Conservation (phyloP, 2,797 vertebrate species). For the Diplodus sargus region DNA sequence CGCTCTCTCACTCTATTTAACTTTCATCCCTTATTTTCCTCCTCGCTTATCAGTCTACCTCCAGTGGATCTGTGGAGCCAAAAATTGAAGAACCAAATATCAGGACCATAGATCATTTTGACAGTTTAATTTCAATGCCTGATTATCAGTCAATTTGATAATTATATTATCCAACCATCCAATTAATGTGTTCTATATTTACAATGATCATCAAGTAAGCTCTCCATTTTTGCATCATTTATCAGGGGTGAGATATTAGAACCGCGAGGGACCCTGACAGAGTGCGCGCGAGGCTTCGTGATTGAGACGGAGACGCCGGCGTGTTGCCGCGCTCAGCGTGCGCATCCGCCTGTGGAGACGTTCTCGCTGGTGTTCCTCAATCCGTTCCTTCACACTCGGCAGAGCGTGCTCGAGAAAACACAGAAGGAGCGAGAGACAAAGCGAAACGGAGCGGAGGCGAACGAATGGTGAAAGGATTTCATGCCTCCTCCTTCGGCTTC, state of each 20-base stretch:
- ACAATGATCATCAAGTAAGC: conserved; percentile 83
- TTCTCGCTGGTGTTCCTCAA: conserved; percentile 43
- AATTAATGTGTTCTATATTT: conserved; percentile 88
- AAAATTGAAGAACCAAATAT: conserved; percentile 71
- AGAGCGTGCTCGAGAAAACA: conserved; percentile 51
- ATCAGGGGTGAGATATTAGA: conserved; percentile 73
- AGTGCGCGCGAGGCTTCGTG: conserved; percentile 37
- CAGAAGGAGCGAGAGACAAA: conserved; percentile 57
- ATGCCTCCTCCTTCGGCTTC: conserved; percentile 67
- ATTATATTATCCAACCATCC: conserved; percentile 86
- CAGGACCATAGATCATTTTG: conserved; percentile 84
- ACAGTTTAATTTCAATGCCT: conserved; percentile 86
- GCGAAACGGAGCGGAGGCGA: conserved; percentile 56
- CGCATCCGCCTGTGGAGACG: conserved; percentile 44
- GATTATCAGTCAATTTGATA: conserved; percentile 87
- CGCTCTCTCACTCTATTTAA: conserved; percentile 37
- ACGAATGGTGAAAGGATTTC: conserved; percentile 75
- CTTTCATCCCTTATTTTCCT: conserved; percentile 44
- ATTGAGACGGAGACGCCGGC: conserved; percentile 67
- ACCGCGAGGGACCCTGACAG: conserved; percentile 58
- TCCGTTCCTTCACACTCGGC: conserved; percentile 65
- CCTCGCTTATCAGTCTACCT: conserved; percentile 58
- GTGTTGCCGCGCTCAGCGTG: conserved; percentile 25
- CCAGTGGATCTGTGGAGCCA: conserved; percentile 53
- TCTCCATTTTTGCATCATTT: conserved; percentile 66